A percentile compares a stretch with the other conserved stretches of the same genome.
Conservation (phyloP, 2,797 vertebrate species). For the Myiotriccus ornatus region DNA sequence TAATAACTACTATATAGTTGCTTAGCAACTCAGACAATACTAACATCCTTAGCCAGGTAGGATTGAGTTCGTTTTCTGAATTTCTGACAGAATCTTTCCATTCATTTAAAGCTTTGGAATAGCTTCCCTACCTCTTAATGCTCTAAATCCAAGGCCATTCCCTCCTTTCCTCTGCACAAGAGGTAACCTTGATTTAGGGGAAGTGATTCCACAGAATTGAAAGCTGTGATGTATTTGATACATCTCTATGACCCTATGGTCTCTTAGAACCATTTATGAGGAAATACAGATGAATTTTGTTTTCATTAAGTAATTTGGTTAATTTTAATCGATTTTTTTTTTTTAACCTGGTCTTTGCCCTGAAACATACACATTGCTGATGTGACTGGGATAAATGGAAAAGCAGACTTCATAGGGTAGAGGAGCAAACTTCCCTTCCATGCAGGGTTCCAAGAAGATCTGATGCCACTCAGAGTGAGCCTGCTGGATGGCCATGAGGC, state of each 20-base stretch:
- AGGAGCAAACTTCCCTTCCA: background rate
- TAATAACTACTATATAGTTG: constrained; percentile 50
- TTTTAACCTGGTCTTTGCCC: background rate
- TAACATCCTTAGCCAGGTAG: background rate
- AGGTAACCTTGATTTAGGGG: background rate
- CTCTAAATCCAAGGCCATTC: background rate
- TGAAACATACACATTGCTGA: background rate
- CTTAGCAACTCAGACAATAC: constrained; percentile 49
- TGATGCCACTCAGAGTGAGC: background rate
- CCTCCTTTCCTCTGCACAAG: background rate
- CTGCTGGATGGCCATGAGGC: background rate
- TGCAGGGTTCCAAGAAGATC: background rate
- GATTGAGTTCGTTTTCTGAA: background rate
- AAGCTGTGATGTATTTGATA: background rate
- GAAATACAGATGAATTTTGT: background rate
- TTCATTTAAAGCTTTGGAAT: background rate
- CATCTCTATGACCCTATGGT: background rate
- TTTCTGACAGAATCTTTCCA: background rate
- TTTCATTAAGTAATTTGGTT: background rate
- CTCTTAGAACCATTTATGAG: background rate
- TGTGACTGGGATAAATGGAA: background rate
- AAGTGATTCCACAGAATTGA: background rate
- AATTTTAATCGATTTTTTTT: background rate
- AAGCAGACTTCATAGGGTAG: background rate
- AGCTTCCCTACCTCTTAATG: background rate